These are phyloP conservation scores for Nyctereutes procyonoides DNA, from an alignment of 2,113 vertebrate species.

Conservation along the genomic window DNA sequence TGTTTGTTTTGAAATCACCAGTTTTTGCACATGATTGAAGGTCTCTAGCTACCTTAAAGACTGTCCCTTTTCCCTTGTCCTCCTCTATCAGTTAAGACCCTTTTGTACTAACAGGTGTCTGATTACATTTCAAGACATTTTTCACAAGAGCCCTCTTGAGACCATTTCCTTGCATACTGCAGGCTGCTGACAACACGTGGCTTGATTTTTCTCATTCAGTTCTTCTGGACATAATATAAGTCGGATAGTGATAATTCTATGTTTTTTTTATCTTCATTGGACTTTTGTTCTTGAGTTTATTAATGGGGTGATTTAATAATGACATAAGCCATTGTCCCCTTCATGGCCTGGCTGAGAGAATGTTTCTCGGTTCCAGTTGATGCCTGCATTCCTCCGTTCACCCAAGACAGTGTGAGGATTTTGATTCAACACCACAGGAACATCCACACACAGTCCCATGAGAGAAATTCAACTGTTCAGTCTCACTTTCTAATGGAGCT, in stretches of 20 bases:
- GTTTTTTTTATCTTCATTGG: not conserved
- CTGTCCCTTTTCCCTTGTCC: not conserved
- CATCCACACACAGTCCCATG: no score
- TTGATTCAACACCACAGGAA: no score
- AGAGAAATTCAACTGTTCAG: not conserved
- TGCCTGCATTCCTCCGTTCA: not conserved
- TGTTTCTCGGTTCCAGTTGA: not conserved
- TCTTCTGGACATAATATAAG: not conserved
- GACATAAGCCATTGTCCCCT: not conserved
- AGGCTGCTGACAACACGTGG: not conserved
- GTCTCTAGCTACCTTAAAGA: not conserved
- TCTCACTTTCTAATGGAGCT: not conserved
- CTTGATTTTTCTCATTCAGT: not conserved
- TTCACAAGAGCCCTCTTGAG: not conserved
- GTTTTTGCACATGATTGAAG: constrained; percentile 28
- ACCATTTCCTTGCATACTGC: not conserved
- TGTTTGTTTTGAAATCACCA: not conserved
- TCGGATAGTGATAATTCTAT: not conserved
- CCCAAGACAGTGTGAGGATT: not conserved
- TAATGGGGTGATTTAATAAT: not conserved
- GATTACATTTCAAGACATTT: not conserved
- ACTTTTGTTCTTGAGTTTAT: not conserved
- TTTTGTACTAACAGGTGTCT: not conserved
- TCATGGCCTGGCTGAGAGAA: not conserved
- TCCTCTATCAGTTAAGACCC: not conserved